These are phyloP conservation scores for Podabrus alpinus DNA, from an alignment of 2,888 invertebrate genomes.

Conservation along the genomic window DNA sequence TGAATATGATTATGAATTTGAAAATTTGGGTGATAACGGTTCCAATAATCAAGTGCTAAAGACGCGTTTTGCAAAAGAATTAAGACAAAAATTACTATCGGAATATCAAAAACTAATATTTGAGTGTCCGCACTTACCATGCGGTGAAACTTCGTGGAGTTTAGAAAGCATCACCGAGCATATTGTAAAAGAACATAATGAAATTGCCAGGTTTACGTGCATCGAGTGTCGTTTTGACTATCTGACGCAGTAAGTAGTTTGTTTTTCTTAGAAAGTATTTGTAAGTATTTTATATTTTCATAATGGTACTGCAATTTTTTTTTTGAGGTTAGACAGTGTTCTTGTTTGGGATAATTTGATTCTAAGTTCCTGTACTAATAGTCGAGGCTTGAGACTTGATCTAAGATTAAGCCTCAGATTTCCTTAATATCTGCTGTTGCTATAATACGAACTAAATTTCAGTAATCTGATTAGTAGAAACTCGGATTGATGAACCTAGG, in stretches of 20 bases:
- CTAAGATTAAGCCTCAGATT: no score
- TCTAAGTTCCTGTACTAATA: no score
- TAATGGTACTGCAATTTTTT: no score
- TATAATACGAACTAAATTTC: no score
- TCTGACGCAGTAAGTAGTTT: slow-evolving; percentile 32
- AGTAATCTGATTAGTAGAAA: no score
- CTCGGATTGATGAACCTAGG: no score
- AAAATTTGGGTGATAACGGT: neutral
- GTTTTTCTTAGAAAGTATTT: neutral
- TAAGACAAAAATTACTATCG: slow-evolving; percentile 1
- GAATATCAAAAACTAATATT: slow-evolving; percentile 17
- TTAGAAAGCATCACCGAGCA: slow-evolving; percentile 30
- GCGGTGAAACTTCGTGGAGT: slow-evolving; percentile 6
- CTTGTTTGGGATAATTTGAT: no score
- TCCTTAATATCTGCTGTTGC: no score
- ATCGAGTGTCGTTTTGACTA: slow-evolving; percentile 32
- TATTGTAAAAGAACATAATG: slow-evolving; percentile 26
- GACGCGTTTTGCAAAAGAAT: slow-evolving; percentile 22
- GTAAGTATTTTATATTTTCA: no score
- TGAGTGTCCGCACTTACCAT: slow-evolving; percentile 10
- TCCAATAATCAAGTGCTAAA: slow-evolving; percentile 5
- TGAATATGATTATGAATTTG: neutral
- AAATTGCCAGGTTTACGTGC: slow-evolving; percentile 33
- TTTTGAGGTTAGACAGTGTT: no score
- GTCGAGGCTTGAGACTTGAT: no score